These are phyloP conservation scores for Sebastes goodei DNA, from an alignment of 2,797 vertebrate genomes.

Conservation along the genomic window DNA sequence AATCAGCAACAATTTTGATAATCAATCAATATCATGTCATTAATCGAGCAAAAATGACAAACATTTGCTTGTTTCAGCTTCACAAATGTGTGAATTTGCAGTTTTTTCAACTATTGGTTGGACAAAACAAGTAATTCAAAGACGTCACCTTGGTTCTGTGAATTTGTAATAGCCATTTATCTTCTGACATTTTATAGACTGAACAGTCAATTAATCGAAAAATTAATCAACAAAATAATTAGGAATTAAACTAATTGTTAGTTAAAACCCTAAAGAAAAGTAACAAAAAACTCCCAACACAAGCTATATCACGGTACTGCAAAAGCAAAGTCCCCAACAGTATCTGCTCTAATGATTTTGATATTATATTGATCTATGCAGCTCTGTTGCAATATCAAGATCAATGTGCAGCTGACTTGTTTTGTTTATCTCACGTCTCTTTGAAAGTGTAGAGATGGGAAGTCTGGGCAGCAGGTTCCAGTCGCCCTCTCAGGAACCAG, in stretches of 20 bases:
- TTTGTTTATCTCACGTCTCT: constrained; percentile 10
- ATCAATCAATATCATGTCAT: background rate
- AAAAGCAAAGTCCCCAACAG: background rate
- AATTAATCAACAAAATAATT: background rate
- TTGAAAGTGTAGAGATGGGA: constrained; percentile 58
- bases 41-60: background rate
- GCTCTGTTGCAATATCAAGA: background rate
- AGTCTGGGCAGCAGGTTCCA: constrained; percentile 80
- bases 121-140: background rate
- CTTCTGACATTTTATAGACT: background rate
- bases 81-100: background rate
- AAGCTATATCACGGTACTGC: background rate
- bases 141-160: no score
- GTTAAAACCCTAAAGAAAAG: background rate
- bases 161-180: background rate
- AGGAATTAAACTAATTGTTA: background rate
- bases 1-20: background rate
- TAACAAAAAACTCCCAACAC: background rate
- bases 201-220: background rate
- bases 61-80: background rate
- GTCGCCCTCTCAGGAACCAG: constrained; percentile 55
- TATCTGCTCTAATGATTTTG: background rate
- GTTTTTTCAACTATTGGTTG: background rate
- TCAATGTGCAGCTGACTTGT: background rate
- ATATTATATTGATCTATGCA: constrained; percentile 1